A percentile compares a stretch with the other conserved stretches of the same genome.
phyloP scores from a whole-genome alignment of 1,140 invertebrate species.

The Tachypleus tridentatus region DNA sequence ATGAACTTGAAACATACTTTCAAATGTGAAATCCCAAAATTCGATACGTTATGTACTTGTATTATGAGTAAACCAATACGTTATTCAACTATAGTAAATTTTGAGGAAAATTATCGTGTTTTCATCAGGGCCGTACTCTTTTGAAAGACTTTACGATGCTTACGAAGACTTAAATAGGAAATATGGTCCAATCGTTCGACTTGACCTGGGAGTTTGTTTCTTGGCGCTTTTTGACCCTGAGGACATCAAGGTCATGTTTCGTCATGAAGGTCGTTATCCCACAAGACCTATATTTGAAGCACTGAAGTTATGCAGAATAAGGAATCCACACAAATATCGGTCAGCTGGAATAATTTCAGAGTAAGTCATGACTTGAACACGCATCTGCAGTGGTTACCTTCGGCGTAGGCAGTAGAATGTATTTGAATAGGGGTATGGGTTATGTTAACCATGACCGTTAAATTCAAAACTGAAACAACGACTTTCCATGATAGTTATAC shows the following conservation, averaged over 20 bases:
- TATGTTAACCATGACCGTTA: too few relatives aligned
- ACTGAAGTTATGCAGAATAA: slow-evolving; percentile 7
- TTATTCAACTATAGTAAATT: too few relatives aligned
- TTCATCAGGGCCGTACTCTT: slow-evolving; percentile 11
- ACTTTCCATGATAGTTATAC: too few relatives aligned
- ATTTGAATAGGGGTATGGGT: too few relatives aligned
- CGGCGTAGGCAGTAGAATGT: too few relatives aligned
- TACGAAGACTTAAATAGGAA: slow-evolving; percentile 8
- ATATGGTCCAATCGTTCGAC: slow-evolving; percentile 7
- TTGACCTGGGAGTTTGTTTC: slow-evolving; percentile 10
- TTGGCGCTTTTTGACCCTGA: slow-evolving; percentile 10
- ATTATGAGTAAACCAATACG: too few relatives aligned
- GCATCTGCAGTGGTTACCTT: too few relatives aligned
- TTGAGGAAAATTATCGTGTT: too few relatives aligned
- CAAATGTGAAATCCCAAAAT: too few relatives aligned
- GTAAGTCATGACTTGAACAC: slow-evolving; percentile 2
- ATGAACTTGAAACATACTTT: too few relatives aligned
- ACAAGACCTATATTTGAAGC: slow-evolving; percentile 14
- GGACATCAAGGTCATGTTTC: slow-evolving; percentile 5
- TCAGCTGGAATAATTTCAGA: slow-evolving; percentile 8
- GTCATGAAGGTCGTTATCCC: background rate
- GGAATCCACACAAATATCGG: slow-evolving; percentile 4
- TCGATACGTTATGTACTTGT: too few relatives aligned
- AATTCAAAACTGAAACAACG: too few relatives aligned
- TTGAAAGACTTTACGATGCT: slow-evolving; percentile 13